Conservation (phyloP, 1,140 invertebrate species). For the Saccostrea echinata region DNA sequence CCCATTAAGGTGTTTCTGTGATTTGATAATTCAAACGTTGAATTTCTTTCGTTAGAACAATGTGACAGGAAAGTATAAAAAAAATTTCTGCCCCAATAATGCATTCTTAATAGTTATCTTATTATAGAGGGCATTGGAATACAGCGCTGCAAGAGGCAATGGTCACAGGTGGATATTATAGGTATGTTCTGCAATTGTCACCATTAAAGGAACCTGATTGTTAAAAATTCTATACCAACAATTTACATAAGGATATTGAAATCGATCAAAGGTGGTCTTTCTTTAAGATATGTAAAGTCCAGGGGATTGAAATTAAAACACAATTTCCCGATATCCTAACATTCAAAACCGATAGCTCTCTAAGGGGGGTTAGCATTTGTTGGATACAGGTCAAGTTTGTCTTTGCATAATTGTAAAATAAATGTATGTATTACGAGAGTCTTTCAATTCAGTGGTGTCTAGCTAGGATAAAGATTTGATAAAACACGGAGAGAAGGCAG, state of each 20-base stretch:
- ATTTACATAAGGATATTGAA: neutral
- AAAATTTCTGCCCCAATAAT: too few relatives aligned
- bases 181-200: too few relatives aligned
- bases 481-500: neutral
- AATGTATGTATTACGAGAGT: neutral
- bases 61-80: too few relatives aligned
- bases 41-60: too few relatives aligned
- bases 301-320: neutral
- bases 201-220: neutral
- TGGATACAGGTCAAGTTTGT: constrained; percentile 10
- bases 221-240: neutral
- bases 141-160: too few relatives aligned
- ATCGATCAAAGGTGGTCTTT: neutral
- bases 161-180: too few relatives aligned
- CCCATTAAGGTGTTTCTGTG: too few relatives aligned
- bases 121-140: too few relatives aligned
- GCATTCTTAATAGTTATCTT: too few relatives aligned
- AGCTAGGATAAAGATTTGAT: neutral
- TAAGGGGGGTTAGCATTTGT: neutral
- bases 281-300: neutral
- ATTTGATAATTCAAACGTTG: too few relatives aligned
- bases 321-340: constrained; percentile 10
- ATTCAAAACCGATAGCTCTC: neutral
- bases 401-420: neutral
- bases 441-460: neutral